These are phyloP conservation scores for Amiota communis DNA, from an alignment of 2,888 invertebrate genomes.

Conservation along the genomic window DNA sequence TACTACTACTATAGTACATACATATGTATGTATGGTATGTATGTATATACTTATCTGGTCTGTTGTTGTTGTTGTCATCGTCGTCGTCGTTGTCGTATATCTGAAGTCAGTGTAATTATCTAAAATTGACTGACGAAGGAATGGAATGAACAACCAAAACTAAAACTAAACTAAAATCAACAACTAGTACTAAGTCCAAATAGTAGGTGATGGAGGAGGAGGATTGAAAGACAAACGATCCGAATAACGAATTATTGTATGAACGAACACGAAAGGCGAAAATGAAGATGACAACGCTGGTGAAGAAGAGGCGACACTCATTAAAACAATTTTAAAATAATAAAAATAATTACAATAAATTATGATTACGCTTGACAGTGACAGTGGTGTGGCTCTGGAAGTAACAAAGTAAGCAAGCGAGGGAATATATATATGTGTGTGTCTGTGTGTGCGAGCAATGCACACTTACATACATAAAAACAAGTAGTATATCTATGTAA, in stretches of 20 bases:
- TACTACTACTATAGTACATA: neutral
- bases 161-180: slow-evolving; percentile 2
- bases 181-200: slow-evolving; percentile 15
- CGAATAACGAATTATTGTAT: slow-evolving; percentile 9
- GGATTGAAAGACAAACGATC: neutral
- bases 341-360: slow-evolving; percentile 69
- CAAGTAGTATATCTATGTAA: no score
- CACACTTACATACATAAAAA: no score
- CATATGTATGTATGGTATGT: neutral
- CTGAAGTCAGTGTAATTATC: slow-evolving; percentile 8
- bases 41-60: no score
- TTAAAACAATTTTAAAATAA: slow-evolving; percentile 68
- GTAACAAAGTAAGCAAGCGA: neutral
- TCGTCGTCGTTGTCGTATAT: neutral
- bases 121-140: slow-evolving; percentile 22
- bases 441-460: slow-evolving; percentile 34
- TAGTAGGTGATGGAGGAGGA: neutral
- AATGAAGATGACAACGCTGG: slow-evolving; percentile 36
- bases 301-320: slow-evolving; percentile 47
- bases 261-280: neutral
- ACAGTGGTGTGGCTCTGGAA: slow-evolving; percentile 47
- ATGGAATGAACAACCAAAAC: neutral
- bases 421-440: no score
- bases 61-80: neutral
- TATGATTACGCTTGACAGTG: slow-evolving; percentile 68